Evolutionary conservation across 2,888 invertebrate species (phyloP).

Genomic region (Caenorhabditis wallacei): DNA sequence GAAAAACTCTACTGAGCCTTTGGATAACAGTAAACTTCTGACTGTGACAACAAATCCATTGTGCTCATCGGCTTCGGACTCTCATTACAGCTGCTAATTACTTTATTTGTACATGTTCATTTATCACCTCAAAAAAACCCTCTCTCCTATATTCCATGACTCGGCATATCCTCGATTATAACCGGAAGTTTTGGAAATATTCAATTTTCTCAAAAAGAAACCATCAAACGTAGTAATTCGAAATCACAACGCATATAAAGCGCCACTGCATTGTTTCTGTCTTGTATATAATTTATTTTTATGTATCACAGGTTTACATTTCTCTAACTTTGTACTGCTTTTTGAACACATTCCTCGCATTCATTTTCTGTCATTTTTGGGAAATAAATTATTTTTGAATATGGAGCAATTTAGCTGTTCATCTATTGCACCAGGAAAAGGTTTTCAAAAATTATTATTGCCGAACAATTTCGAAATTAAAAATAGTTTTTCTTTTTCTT

Average conservation of each 20-base stretch:
- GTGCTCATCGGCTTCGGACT: conserved; percentile 44
- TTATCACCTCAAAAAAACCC: too few relatives aligned
- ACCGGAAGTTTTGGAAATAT: conserved; percentile 4
- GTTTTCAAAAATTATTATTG: too few relatives aligned
- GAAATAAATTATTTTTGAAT: neutral
- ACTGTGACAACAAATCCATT: conserved; percentile 43
- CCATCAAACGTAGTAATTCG: conserved; percentile 40
- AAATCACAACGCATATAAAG: conserved; percentile 18
- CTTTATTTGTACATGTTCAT: neutral
- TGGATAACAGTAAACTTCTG: conserved; percentile 38
- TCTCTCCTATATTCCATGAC: neutral
- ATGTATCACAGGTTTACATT: conserved; percentile 16
- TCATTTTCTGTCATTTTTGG: neutral
- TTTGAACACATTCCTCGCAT: conserved; percentile 17
- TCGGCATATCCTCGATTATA: conserved; percentile 26
- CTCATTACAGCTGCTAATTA: conserved; percentile 34
- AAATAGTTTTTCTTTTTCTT: too few relatives aligned
- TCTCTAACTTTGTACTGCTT: conserved; percentile 1
- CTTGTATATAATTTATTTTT: conserved; percentile 30
- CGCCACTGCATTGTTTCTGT: conserved; percentile 5
- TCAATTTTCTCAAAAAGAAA: neutral
- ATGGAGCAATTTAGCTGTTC: neutral
- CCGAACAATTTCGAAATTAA: too few relatives aligned
- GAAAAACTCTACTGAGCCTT: conserved; percentile 34
- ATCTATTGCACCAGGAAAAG: too few relatives aligned